phyloP scores from a whole-genome alignment of 2,113 vertebrate genomes.

The Motacilla alba region DNA sequence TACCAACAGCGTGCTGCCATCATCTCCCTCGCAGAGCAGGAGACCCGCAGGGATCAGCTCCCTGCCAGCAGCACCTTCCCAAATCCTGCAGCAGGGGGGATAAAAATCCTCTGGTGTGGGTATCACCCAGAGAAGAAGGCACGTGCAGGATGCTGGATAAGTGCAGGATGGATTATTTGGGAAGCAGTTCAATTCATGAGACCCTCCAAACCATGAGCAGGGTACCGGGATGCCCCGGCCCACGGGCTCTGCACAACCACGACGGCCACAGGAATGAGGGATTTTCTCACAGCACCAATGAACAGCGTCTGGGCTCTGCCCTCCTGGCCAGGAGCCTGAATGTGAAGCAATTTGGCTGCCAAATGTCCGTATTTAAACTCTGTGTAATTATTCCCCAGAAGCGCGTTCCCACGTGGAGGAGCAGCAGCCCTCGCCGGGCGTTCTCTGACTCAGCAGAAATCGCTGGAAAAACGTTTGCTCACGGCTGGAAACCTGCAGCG shows the following conservation, averaged over 20 bases:
- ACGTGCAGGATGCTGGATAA: accelerated
- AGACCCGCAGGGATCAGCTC: neutral
- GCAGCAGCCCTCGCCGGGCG: neutral
- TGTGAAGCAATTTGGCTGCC: slow-evolving; percentile 42
- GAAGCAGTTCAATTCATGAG: accelerated
- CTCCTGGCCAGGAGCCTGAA: slow-evolving; percentile 17
- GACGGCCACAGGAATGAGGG: neutral
- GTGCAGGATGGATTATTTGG: neutral
- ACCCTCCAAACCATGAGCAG: accelerated
- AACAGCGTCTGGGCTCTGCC: slow-evolving; percentile 17
- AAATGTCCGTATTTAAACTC: neutral
- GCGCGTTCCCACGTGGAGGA: neutral
- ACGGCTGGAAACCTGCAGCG: neutral
- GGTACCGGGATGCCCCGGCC: accelerated
- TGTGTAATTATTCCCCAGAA: slow-evolving; percentile 26
- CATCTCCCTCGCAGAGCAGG: neutral
- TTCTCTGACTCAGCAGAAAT: slow-evolving; percentile 54
- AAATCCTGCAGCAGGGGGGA: neutral
- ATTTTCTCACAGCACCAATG: neutral
- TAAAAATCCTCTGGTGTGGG: neutral
- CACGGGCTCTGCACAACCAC: neutral
- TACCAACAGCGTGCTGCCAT: neutral
- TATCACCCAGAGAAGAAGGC: neutral
- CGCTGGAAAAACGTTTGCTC: neutral
- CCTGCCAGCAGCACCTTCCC: accelerated